These are phyloP conservation scores for Galerucella calmariensis DNA, from an alignment of 2,888 invertebrate genomes.

Conservation along the genomic window DNA sequence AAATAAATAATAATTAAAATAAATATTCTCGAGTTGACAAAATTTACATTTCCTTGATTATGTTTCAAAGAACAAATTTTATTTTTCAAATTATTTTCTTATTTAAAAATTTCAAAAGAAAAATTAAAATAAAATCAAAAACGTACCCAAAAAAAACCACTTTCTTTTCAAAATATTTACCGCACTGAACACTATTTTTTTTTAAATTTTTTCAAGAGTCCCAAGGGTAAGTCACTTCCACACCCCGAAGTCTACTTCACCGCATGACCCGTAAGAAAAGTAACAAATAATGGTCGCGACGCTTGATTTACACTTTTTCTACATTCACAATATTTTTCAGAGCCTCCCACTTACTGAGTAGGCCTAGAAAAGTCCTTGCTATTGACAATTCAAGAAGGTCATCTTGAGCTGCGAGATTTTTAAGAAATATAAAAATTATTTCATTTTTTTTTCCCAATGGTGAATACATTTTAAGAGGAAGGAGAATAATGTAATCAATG, in stretches of 20 bases:
- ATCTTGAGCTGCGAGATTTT: not conserved
- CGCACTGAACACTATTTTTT: constrained; percentile 5
- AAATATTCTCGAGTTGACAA: too few relatives aligned
- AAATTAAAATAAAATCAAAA: not conserved
- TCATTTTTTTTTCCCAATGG: not conserved
- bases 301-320: constrained; percentile 37
- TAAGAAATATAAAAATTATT: not conserved
- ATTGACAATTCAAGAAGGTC: constrained; percentile 41
- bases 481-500: too few relatives aligned
- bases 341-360: constrained; percentile 39
- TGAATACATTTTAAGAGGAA: too few relatives aligned
- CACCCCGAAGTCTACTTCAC: constrained; percentile 40
- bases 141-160: constrained; percentile 13
- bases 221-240: constrained; percentile 37
- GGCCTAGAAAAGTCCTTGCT: constrained; percentile 38
- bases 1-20: too few relatives aligned
- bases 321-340: constrained; percentile 34
- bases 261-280: constrained; percentile 28
- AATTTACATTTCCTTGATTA: too few relatives aligned
- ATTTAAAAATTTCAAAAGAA: not conserved
- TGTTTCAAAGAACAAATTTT: not conserved
- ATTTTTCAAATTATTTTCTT: not conserved
- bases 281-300: constrained; percentile 23
- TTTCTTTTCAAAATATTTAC: not conserved
- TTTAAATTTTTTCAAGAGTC: constrained; percentile 12